Evolutionary conservation across 2,888 invertebrate genomes (phyloP).

Genomic region (Philereme vetulata): DNA sequence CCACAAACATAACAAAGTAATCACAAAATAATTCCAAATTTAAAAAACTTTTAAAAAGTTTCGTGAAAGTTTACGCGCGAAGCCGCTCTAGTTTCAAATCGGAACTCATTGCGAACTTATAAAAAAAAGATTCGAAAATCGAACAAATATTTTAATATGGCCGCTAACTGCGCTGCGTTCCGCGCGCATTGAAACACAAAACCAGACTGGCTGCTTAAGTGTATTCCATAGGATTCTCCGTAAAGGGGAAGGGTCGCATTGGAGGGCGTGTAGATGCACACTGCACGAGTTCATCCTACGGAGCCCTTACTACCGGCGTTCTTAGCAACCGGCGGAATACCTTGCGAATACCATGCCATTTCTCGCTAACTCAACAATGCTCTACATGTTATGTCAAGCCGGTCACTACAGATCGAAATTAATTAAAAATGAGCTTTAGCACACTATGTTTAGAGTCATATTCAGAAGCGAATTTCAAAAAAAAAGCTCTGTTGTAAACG

Average conservation of each 20-base stretch:
- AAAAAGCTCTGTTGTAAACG: no score
- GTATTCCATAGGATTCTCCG: slow-evolving; percentile 80
- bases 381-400: slow-evolving; percentile 1
- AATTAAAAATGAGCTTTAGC: slow-evolving; percentile 3
- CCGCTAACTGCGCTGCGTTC: slow-evolving; percentile 64
- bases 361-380: slow-evolving; percentile 1
- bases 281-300: slow-evolving; percentile 75
- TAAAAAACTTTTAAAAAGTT: slow-evolving; percentile 64
- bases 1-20: slow-evolving; percentile 62
- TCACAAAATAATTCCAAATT: slow-evolving; percentile 59
- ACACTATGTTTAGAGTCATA: no score
- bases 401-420: background rate
- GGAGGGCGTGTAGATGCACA: slow-evolving; percentile 80
- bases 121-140: slow-evolving; percentile 55
- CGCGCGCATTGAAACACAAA: slow-evolving; percentile 77
- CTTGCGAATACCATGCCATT: slow-evolving; percentile 44
- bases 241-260: slow-evolving; percentile 80
- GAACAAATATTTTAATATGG: slow-evolving; percentile 59
- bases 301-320: slow-evolving; percentile 67
- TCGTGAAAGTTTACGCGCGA: slow-evolving; percentile 54
- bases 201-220: slow-evolving; percentile 81
- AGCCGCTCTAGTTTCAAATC: slow-evolving; percentile 50
- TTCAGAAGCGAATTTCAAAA: no score
- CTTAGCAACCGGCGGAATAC: slow-evolving; percentile 46
- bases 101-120: slow-evolving; percentile 49